Percentiles rank a stretch among this genome's conserved stretches.
Conservation (phyloP, 2,888 invertebrate species). For the Spodoptera exigua region DNA sequence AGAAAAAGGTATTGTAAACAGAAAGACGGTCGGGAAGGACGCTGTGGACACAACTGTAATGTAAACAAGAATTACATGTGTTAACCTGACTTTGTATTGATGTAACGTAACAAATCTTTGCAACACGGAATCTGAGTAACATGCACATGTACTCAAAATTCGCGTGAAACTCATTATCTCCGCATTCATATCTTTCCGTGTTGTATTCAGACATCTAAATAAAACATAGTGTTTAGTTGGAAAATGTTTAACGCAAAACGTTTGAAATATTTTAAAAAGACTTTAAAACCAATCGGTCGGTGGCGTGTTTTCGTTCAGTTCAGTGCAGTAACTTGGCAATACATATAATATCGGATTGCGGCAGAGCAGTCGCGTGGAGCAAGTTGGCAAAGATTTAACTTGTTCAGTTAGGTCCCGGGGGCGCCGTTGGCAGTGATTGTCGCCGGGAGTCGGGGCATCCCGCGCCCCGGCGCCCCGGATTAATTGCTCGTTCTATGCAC, state of each 20-base stretch:
- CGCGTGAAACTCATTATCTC: slow-evolving; percentile 32
- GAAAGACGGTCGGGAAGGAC: slow-evolving; percentile 68
- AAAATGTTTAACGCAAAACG: background rate
- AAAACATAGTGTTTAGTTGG: slow-evolving; percentile 12
- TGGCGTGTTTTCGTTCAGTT: slow-evolving; percentile 21
- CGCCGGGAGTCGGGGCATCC: slow-evolving; percentile 73
- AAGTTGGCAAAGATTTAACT: slow-evolving; percentile 87
- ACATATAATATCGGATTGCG: slow-evolving; percentile 64
- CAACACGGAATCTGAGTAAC: slow-evolving; percentile 15
- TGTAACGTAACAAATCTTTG: slow-evolving; percentile 55
- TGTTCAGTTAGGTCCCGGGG: slow-evolving; percentile 80
- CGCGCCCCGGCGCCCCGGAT: slow-evolving; percentile 66
- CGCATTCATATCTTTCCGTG: slow-evolving; percentile 3
- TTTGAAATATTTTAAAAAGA: background rate
- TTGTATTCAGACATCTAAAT: slow-evolving; percentile 16
- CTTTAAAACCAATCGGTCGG: no score
- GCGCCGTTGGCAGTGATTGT: slow-evolving; percentile 85
- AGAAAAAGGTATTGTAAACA: slow-evolving; percentile 70
- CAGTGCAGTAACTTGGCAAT: slow-evolving; percentile 50
- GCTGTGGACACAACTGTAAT: slow-evolving; percentile 68
- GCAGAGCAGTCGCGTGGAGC: slow-evolving; percentile 56
- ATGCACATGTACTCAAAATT: slow-evolving; percentile 17
- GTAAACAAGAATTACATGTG: slow-evolving; percentile 67
- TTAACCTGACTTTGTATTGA: slow-evolving; percentile 70
- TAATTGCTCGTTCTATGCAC: slow-evolving; percentile 84